phyloP scores from a whole-genome alignment of 2,888 invertebrate species.

The Luperina testacea region DNA sequence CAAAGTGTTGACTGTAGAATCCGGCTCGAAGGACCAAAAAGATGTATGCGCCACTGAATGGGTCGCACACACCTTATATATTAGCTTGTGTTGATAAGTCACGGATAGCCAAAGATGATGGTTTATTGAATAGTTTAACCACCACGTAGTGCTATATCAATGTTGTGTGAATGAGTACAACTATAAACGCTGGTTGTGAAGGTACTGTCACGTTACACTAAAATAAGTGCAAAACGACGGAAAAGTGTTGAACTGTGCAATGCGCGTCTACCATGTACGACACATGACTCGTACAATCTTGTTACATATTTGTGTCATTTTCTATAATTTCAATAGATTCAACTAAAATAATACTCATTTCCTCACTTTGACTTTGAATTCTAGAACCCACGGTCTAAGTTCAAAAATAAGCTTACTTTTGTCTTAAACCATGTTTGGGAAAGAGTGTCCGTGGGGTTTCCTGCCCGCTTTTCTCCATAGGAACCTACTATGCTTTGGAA shows the following conservation, averaged over 20 bases:
- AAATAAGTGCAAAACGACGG: not conserved
- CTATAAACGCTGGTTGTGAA: not conserved
- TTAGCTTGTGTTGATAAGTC: not conserved
- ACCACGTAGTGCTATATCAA: not conserved
- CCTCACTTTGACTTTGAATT: not conserved
- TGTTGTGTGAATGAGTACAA: too few relatives aligned
- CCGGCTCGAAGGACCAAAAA: slow-evolving; percentile 1
- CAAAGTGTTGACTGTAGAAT: not conserved
- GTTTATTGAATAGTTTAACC: not conserved
- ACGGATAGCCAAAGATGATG: not conserved
- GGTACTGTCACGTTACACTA: not conserved
- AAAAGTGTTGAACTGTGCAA: not conserved
- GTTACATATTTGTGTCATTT: not conserved
- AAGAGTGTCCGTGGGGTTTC: not conserved
- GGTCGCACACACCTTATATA: not conserved
- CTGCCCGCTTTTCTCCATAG: not conserved
- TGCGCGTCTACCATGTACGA: not conserved
- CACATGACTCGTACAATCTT: not conserved
- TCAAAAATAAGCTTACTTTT: not conserved
- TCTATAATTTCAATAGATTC: not conserved
- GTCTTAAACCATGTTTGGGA: not conserved
- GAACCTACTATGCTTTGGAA: too few relatives aligned
- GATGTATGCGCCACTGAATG: not conserved
- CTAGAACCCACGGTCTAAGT: too few relatives aligned
- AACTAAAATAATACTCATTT: not conserved